Percentiles rank a stretch among this genome's conserved stretches.
phyloP scores from a whole-genome alignment of 2,888 invertebrate genomes.

The Xanthia icteritia region DNA sequence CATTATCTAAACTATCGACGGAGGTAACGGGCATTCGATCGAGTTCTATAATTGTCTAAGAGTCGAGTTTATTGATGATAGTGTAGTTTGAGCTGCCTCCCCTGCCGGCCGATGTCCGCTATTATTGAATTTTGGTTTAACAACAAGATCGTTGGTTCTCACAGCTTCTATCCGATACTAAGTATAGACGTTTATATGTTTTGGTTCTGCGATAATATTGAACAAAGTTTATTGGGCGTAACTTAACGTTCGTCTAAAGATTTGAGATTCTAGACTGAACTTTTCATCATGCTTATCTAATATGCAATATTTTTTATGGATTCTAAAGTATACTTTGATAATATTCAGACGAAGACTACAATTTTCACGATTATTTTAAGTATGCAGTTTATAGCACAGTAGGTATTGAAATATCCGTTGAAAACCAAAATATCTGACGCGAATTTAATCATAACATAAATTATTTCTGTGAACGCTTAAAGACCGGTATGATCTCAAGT shows the following conservation, averaged over 20 bases:
- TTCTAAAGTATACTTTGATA: background rate
- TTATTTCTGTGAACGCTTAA: background rate
- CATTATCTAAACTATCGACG: slow-evolving; percentile 70
- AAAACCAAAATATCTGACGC: background rate
- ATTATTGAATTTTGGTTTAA: slow-evolving; percentile 76
- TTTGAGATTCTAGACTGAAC: background rate
- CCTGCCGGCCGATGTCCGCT: slow-evolving; percentile 63
- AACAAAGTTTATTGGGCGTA: background rate
- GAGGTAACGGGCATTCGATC: slow-evolving; percentile 60
- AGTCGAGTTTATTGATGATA: slow-evolving; percentile 72
- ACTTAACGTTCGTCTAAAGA: background rate
- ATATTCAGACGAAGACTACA: background rate
- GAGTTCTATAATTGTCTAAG: slow-evolving; percentile 68
- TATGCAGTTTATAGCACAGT: background rate
- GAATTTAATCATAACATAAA: slow-evolving; percentile 16
- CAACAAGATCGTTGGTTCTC: slow-evolving; percentile 51
- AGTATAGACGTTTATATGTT: background rate
- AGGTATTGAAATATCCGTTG: slow-evolving; percentile 3
- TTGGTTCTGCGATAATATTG: background rate
- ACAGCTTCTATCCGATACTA: slow-evolving; percentile 13
- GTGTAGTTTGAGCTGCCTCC: slow-evolving; percentile 65
- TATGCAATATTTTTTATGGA: background rate
- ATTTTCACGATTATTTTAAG: slow-evolving; percentile 1
- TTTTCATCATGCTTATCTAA: background rate
- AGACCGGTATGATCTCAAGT: background rate